A percentile compares a stretch with the other conserved stretches of the same genome.
phyloP scores from a whole-genome alignment of 2,888 invertebrate genomes.

The Hypercompe scribonia region DNA sequence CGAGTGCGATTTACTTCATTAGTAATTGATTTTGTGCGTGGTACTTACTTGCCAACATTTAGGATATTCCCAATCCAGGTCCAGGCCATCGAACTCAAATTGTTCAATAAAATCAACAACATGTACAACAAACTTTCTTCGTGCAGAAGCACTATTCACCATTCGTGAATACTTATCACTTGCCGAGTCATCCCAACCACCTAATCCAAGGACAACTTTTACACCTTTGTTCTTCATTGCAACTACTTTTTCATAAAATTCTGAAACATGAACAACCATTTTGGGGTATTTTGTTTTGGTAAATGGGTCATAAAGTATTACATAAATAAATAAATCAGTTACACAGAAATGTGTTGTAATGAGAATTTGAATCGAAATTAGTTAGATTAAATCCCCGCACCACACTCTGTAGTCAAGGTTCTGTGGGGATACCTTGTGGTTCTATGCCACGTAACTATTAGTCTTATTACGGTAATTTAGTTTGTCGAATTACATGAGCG shows the following conservation, averaged over 20 bases:
- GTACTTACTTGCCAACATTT: conserved; percentile 93
- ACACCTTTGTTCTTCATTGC: conserved; percentile 90
- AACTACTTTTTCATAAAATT: conserved; percentile 95
- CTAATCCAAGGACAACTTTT: conserved; percentile 94
- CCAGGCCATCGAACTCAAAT: conserved; percentile 95
- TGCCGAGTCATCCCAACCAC: conserved; percentile 98
- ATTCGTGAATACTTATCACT: conserved; percentile 95
- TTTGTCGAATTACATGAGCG: neutral
- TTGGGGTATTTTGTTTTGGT: neutral
- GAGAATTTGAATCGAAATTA: neutral
- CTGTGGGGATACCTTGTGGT: neutral
- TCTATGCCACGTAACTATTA: neutral
- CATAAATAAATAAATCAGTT: neutral
- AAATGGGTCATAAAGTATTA: neutral
- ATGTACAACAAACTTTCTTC: conserved; percentile 91
- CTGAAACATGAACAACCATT: conserved; percentile 67
- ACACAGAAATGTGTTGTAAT: neutral
- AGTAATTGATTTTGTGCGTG: too few species aligned
- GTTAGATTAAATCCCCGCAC: neutral
- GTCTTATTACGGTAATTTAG: neutral
- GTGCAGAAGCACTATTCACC: conserved; percentile 90
- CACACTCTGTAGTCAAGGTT: neutral
- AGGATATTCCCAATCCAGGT: conserved; percentile 98
- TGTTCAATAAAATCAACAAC: conserved; percentile 92
- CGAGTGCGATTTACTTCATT: too few species aligned